Evolutionary conservation across 2,113 vertebrate genomes (phyloP).

Genomic region (Barbus barbus): DNA sequence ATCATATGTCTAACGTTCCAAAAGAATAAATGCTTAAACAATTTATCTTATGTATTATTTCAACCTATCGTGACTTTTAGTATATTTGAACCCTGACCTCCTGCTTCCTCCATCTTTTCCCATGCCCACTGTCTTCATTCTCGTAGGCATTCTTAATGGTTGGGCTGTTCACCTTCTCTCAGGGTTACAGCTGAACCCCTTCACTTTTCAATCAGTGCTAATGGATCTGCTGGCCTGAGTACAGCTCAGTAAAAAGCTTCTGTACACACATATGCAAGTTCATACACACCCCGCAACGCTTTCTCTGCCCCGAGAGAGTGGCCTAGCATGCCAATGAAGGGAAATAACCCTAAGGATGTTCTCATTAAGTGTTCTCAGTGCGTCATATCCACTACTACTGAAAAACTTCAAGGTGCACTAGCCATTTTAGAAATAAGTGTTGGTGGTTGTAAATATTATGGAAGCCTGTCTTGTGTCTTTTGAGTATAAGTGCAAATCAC

Average conservation of each 20-base stretch:
- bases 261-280: slow-evolving; percentile 44
- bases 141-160: slow-evolving; percentile 42
- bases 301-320: slow-evolving; percentile 10
- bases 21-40: not conserved
- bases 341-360: slow-evolving; percentile 36
- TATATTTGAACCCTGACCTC: not conserved
- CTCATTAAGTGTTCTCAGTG: slow-evolving; percentile 1
- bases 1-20: not conserved
- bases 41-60: not conserved
- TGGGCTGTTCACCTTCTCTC: slow-evolving; percentile 68
- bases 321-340: slow-evolving; percentile 33
- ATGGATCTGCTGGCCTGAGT: slow-evolving; percentile 75
- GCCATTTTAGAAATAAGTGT: not conserved
- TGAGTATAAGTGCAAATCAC: not conserved
- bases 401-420: not conserved
- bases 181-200: slow-evolving; percentile 67
- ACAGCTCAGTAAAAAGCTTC: slow-evolving; percentile 58
- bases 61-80: slow-evolving; percentile 26
- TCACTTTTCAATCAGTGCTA: slow-evolving; percentile 75
- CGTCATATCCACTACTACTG: not conserved
- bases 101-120: not conserved
- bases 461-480: not conserved
- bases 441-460: not conserved
- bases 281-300: slow-evolving; percentile 25
- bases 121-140: not conserved